Evolutionary conservation across 37 sponge, comb jelly and placozoan species (phyloP).

Genomic region (Spongilla lacustris): DNA sequence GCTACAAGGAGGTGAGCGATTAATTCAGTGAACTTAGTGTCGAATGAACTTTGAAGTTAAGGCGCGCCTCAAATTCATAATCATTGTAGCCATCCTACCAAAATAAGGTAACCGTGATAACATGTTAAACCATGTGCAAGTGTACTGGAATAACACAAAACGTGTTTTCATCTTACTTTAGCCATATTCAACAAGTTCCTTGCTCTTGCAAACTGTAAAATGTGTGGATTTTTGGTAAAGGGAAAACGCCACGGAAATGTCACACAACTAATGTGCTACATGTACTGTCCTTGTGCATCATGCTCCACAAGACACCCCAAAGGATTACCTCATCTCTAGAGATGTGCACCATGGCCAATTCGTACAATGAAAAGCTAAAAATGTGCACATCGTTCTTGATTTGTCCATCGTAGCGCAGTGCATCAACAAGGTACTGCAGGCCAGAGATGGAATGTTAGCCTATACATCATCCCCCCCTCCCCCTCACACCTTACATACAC

Average conservation of each 20-base stretch:
- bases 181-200: slow-evolving; percentile 9
- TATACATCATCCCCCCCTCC: neutral
- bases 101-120: neutral
- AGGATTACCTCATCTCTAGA: slow-evolving; percentile 57
- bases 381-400: slow-evolving; percentile 88
- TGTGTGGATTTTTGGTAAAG: neutral
- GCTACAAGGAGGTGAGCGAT: neutral
- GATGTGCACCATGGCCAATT: slow-evolving; percentile 72
- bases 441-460: neutral
- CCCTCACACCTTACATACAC: neutral
- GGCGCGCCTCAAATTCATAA: slow-evolving; percentile 84
- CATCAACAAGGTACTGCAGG: slow-evolving; percentile 50
- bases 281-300: too few relatives aligned
- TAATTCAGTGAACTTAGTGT: slow-evolving; percentile 26
- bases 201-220: slow-evolving; percentile 7
- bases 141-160: too few relatives aligned
- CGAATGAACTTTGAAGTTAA: slow-evolving; percentile 84
- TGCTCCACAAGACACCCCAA: too few relatives aligned
- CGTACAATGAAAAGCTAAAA: slow-evolving; percentile 75
- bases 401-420: slow-evolving; percentile 44
- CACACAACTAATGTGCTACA: too few relatives aligned
- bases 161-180: neutral
- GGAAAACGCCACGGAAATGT: too few relatives aligned
- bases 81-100: slow-evolving; percentile 23
- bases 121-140: too few relatives aligned